Conservation (phyloP, 2,888 invertebrate species). For the Habrosyne pyritoides region DNA sequence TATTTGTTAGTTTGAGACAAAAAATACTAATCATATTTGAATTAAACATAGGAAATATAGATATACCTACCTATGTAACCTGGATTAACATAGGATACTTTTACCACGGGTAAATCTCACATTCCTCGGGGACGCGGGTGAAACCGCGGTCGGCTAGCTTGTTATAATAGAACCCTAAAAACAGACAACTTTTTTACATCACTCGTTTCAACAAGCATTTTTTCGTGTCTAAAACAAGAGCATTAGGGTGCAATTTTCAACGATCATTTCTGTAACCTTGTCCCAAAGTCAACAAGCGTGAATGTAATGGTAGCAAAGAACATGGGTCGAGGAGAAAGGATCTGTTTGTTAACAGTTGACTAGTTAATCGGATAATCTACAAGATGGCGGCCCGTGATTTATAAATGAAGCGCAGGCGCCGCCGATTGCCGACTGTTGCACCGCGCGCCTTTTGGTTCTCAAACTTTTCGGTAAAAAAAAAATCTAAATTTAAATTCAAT, state of each 20-base stretch:
- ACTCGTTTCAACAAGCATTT: background rate
- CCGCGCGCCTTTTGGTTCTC: conserved; percentile 48
- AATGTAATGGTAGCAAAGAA: conserved; percentile 60
- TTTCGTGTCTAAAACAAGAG: background rate
- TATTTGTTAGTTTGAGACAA: too few relatives aligned
- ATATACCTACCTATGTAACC: too few relatives aligned
- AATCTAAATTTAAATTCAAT: conserved; percentile 1
- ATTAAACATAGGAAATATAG: too few relatives aligned
- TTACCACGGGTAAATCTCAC: too few relatives aligned
- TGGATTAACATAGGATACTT: too few relatives aligned
- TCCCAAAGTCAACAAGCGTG: conserved; percentile 56
- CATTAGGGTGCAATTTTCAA: conserved; percentile 14
- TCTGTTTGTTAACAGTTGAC: conserved; percentile 66
- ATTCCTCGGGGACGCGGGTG: too few relatives aligned
- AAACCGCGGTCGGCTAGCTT: background rate
- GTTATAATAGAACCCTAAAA: background rate
- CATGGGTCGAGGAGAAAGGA: conserved; percentile 43
- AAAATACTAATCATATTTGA: too few relatives aligned
- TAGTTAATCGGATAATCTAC: conserved; percentile 75
- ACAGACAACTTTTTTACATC: background rate
- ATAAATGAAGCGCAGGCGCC: conserved; percentile 70
- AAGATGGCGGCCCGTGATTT: conserved; percentile 71
- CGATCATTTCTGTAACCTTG: conserved; percentile 11
- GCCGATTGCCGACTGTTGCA: conserved; percentile 46
- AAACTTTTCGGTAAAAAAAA: conserved; percentile 42